Evolutionary conservation across 2,797 vertebrate species (phyloP), one percentile per base, ranked within the genome.

Genomic region (Odontamblyopus lacepedii): DNA sequence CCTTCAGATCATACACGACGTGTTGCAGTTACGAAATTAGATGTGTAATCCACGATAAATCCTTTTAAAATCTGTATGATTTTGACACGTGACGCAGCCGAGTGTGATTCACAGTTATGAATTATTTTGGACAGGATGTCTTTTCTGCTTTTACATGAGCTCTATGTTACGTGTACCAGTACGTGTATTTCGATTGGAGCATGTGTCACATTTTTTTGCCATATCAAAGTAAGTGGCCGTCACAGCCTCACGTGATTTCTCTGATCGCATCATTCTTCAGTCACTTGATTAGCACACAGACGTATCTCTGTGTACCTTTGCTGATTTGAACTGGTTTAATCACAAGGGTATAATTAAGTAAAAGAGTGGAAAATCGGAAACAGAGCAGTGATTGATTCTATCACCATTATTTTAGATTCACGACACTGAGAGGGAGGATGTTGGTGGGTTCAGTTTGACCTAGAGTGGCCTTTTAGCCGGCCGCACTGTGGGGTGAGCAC

Each of bases 401-500:
- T 63, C 57, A 48, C 19, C 11, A 57, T 53, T 26, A 55, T 6
- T 41, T 44, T 38, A 55, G 30, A 3, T 3, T 1, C 32, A 16
- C 32, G 55, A 15, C 7, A 1, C 53, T 32, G 16, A 35, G n/a
- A 71, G 48, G 41, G 26, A 72, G 44, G 72, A 72, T 70, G 18
- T 35, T 35, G 51, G 19, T 4, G 11, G 32, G 57, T 68, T 18
- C 27, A 70, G 71, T 41, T 72, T 85, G 85, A 51, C 85, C 89
- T 85, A n/a, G 27, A 86, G 73, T 92, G 70, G 13, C 88, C 86
- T 89, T 70, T 80, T 69, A 4, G 8, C 79, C 70, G 73, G 63
- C 71, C 76, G 70, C 76, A 2, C 69, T 69, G 85, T 94, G 91
- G 93, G 89, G 92, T 93, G 93, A 93, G 91, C 78, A 69, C 81